phyloP scores from a whole-genome alignment of 2,797 vertebrate species.

The Cyclura pinguis region DNA sequence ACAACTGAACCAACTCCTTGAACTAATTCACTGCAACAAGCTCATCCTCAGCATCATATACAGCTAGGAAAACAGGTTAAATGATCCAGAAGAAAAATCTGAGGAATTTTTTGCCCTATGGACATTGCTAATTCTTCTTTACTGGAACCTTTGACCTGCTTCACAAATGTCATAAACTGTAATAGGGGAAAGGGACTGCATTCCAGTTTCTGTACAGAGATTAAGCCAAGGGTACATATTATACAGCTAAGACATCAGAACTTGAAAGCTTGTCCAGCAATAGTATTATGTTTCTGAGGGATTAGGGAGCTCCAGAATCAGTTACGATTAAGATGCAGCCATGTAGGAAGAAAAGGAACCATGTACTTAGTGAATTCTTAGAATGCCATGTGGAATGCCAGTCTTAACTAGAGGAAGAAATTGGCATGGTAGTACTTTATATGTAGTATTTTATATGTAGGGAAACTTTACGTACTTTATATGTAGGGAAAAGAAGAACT shows the following conservation, averaged over 20 bases:
- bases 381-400: slow-evolving; percentile 52
- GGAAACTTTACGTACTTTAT: no score
- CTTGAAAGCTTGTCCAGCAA: background rate
- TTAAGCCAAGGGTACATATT: background rate
- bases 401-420: slow-evolving; percentile 3
- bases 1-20: background rate
- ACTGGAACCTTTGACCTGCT: no score
- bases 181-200: background rate
- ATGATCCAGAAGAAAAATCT: background rate
- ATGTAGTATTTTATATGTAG: no score
- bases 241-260: background rate
- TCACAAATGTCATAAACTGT: background rate
- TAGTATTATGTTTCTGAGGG: slow-evolving; percentile 6
- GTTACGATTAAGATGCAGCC: background rate
- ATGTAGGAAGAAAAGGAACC: background rate
- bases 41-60: background rate
- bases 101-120: no score
- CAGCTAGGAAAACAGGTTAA: background rate
- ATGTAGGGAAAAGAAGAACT: background rate
- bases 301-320: background rate
- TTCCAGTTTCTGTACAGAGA: background rate
- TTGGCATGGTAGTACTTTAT: background rate
- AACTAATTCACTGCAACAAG: background rate
- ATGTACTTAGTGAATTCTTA: background rate
- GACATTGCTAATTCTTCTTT: background rate